Conservation (phyloP, 2,797 vertebrate genomes). For the Xyrichtys novacula region DNA sequence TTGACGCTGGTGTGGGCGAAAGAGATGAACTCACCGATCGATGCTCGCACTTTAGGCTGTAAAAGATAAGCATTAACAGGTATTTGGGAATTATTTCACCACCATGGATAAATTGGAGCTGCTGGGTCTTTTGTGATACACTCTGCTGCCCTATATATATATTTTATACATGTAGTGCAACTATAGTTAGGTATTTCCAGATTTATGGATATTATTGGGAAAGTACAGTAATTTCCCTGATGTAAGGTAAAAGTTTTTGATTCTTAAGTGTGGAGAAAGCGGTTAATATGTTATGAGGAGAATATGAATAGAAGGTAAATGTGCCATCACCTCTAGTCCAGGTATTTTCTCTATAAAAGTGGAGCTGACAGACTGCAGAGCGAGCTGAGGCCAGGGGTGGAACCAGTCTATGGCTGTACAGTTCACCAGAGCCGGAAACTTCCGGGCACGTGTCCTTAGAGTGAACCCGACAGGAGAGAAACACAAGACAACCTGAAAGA, state of each 20-base stretch:
- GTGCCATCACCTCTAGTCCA: slow-evolving; percentile 74
- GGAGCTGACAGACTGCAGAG: slow-evolving; percentile 82
- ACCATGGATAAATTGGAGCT: accelerated
- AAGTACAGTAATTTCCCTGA: neutral
- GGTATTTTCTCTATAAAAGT: slow-evolving; percentile 85
- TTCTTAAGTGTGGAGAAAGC: neutral
- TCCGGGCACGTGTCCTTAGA: slow-evolving; percentile 79
- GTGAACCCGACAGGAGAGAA: slow-evolving; percentile 87
- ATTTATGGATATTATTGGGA: neutral
- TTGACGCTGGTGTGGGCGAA: slow-evolving; percentile 84
- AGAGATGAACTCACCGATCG: slow-evolving; percentile 84
- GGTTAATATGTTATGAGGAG: neutral
- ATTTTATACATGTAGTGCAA: neutral
- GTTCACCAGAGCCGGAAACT: slow-evolving; percentile 84
- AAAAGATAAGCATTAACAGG: slow-evolving; percentile 31
- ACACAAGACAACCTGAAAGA: slow-evolving; percentile 83
- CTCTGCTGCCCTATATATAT: neutral
- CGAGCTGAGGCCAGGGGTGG: slow-evolving; percentile 75
- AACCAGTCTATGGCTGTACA: slow-evolving; percentile 83
- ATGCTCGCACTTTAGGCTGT: slow-evolving; percentile 80
- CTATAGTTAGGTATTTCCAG: neutral
- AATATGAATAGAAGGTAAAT: neutral
- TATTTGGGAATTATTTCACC: slow-evolving; percentile 1
- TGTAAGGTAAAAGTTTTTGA: neutral
- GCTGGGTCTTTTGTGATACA: neutral